Evolutionary conservation across 2,113 vertebrate species (phyloP).

Genomic region (Egretta garzetta): DNA sequence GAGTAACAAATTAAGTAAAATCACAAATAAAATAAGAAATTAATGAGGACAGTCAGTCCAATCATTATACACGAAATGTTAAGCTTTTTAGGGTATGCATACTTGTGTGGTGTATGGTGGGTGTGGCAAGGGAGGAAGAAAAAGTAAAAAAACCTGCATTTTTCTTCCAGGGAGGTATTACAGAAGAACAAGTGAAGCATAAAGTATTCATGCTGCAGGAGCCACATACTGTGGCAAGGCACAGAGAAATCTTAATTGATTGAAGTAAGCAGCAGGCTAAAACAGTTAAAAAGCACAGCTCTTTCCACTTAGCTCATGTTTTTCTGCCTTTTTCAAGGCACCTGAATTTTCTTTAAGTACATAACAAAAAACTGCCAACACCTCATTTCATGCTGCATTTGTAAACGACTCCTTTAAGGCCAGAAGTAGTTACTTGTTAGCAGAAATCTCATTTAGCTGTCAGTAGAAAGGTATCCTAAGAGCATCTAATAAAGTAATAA

Average conservation of each 20-base stretch:
- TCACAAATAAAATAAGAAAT: background rate
- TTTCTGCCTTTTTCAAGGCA: background rate
- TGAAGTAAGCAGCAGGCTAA: background rate
- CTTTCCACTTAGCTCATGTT: background rate
- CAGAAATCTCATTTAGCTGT: conserved; percentile 37
- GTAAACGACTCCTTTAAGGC: conserved; percentile 4
- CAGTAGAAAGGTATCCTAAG: conserved; percentile 11
- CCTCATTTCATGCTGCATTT: conserved; percentile 36
- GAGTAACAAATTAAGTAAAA: background rate
- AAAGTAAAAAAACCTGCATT: background rate
- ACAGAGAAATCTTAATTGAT: conserved; percentile 40
- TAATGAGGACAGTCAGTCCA: background rate
- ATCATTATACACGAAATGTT: background rate
- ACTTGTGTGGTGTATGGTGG: background rate
- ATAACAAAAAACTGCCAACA: background rate
- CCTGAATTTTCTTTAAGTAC: conserved; percentile 19
- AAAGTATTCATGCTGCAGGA: conserved; percentile 22
- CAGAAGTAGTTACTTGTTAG: conserved; percentile 21
- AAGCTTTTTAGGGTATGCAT: background rate
- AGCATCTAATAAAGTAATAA: conserved; percentile 44
- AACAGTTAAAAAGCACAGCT: conserved; percentile 8
- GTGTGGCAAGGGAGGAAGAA: background rate
- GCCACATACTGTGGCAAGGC: conserved; percentile 39
- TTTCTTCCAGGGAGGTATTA: conserved; percentile 8
- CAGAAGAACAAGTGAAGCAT: conserved; percentile 16